Conservation (phyloP, 2,113 vertebrate species). For the Cisticola juncidis region DNA sequence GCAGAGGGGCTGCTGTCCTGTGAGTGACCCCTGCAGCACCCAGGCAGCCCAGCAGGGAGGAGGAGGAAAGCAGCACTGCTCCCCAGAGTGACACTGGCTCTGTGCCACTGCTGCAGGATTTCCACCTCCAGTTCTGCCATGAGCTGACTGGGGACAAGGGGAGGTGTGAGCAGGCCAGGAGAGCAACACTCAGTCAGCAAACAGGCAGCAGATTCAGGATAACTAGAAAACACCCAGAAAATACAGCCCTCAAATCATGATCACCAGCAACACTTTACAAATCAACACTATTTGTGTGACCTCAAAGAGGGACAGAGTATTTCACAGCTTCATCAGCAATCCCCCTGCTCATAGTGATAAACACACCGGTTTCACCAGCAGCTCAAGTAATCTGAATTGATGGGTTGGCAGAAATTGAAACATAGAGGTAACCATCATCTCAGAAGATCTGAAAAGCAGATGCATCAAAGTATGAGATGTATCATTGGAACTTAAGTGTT, state of each 20-base stretch:
- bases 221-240: background rate
- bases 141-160: background rate
- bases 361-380: background rate
- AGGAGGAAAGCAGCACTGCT: background rate
- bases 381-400: background rate
- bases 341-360: fast-evolving
- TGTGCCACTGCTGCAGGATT: background rate
- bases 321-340: background rate
- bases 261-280: background rate
- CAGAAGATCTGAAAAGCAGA: background rate
- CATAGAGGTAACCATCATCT: fast-evolving
- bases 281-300: background rate
- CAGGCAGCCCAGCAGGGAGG: background rate
- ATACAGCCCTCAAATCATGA: background rate
- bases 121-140: background rate
- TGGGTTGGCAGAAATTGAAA: background rate
- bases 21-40: background rate
- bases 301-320: background rate
- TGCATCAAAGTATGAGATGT: background rate
- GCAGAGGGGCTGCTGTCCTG: background rate
- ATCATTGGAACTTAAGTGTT: background rate
- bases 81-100: background rate
- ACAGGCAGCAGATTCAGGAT: background rate
- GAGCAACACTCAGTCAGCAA: background rate
- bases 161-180: background rate